Evolutionary conservation across 2,113 vertebrate genomes (phyloP), one percentile per base, ranked within the genome.

Genomic region (Hirundichthys speculiger): DNA sequence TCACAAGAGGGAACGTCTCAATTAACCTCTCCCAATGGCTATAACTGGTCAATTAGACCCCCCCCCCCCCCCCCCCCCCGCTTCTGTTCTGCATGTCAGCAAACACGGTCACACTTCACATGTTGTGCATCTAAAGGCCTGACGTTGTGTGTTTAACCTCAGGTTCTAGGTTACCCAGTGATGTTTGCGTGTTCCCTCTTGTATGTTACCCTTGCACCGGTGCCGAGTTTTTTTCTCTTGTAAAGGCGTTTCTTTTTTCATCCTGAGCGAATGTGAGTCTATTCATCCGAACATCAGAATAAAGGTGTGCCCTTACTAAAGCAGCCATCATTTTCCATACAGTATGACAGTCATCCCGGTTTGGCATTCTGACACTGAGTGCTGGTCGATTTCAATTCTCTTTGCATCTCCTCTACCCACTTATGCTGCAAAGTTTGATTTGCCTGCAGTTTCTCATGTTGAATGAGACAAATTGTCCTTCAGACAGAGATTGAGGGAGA

Each of bases 401-500:
- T 42, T 57, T 56, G 62, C 64, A 55, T 75, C 58, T n/a, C 58
- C 59, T 16, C 18, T 57, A 25, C 24, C 57, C 67, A 62, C 70
- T 81, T 82, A 84, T 75, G 64, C 77, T 30, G 75, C 68, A 73
- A 77, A 70, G 69, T 85, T 82, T 75, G 75, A 88, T 80, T 80
- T 72, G 60, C 80, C 73, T 80, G 80, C 77, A 75, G 76, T 77
- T 75, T 56, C 73, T 87, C 57, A 50, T 74, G 77, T 85, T 64
- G 77, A 86, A 85, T 82, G 63, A 77, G 79, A 78, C 64, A 77
- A 82, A 80, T 82, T 84, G 86, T 86, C 86, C 88, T 83, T 91
- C 67, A 83, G 48, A 61, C 69, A 34, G 30, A 69, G 58, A 67
- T 4, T 3, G 47, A 64, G 50, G 16, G 21, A 51, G 55, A 69